Percentiles rank a stretch among this genome's conserved stretches.
Evolutionary conservation across 2,888 invertebrate genomes (phyloP).

Genomic region (Agrochola circellaris): DNA sequence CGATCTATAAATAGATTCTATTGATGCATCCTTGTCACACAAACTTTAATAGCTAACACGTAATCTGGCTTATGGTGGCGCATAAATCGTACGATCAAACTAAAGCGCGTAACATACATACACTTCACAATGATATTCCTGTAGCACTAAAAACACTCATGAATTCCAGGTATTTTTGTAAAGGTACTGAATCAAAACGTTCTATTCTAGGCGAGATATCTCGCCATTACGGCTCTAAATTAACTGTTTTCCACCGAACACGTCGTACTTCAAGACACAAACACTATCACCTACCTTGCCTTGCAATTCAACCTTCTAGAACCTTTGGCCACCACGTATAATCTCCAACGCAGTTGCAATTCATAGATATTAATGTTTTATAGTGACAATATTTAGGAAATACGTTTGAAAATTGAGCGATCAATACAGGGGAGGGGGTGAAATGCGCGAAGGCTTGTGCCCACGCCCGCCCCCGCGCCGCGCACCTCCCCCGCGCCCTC

Average conservation of each 20-base stretch:
- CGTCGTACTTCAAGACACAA: not conserved
- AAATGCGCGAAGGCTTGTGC: conserved; percentile 81
- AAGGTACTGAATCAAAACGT: not conserved
- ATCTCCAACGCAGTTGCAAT: conserved; percentile 32
- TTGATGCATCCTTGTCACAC: conserved; percentile 33
- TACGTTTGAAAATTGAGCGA: conserved; percentile 85
- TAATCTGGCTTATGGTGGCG: conserved; percentile 16
- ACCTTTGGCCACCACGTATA: conserved; percentile 8
- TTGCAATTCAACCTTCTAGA: conserved; percentile 2
- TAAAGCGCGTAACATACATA: not conserved
- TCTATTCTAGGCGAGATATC: not conserved
- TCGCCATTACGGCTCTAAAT: conserved; percentile 23
- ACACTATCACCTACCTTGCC: conserved; percentile 41
- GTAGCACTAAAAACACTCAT: not conserved
- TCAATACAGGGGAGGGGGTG: conserved; percentile 84
- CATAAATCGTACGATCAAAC: not conserved
- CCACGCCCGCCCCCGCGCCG: conserved; percentile 78
- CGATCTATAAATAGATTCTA: conserved; percentile 48
- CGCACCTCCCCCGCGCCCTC: conserved; percentile 68
- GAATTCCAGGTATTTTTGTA: not conserved
- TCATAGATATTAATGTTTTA: conserved; percentile 66
- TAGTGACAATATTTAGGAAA: conserved; percentile 82
- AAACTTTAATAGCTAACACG: conserved; percentile 4
- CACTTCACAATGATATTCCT: not conserved
- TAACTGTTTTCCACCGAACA: conserved; percentile 3